phyloP scores from a whole-genome alignment of 1,140 invertebrate genomes.

The Microplitis demolitor region DNA sequence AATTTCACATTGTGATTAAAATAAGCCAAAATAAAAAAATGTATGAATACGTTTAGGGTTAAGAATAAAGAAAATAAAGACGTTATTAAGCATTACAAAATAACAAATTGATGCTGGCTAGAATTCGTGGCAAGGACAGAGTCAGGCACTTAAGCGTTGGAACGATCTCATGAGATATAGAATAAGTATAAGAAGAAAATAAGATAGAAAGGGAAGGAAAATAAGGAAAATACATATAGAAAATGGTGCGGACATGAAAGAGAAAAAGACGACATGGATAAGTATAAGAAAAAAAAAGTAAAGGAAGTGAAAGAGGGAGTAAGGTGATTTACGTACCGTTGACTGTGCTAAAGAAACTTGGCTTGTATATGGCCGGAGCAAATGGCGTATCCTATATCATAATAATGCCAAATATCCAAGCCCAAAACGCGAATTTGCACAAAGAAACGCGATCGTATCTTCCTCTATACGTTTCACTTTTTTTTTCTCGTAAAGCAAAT shows the following conservation, averaged over 20 bases:
- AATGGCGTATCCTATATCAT: constrained; percentile 38
- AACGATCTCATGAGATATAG: not conserved
- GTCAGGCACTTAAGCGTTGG: constrained; percentile 12
- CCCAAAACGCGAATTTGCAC: constrained; percentile 31
- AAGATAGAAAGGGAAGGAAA: not conserved
- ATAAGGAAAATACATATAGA: not conserved
- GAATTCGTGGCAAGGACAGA: not conserved
- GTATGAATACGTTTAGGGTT: not conserved
- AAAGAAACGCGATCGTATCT: constrained; percentile 32
- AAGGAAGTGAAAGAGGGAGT: constrained; percentile 17
- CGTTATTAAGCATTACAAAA: not conserved
- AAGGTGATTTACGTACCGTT: constrained; percentile 34
- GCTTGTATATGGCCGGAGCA: constrained; percentile 32
- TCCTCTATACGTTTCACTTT: constrained; percentile 13
- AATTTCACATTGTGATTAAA: too few relatives aligned
- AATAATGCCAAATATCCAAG: constrained; percentile 36
- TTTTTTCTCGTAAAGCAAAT: constrained; percentile 16
- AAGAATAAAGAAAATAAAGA: not conserved
- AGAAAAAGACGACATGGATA: not conserved
- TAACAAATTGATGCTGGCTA: not conserved
- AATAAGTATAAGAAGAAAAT: not conserved
- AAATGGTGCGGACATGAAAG: not conserved
- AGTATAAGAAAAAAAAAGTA: constrained; percentile 5
- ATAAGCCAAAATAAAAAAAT: not conserved
- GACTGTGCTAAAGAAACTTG: constrained; percentile 37